Base-by-base conservation (phyloP, 2,113 vertebrate species). In the Embiotoca jacksoni region DNA sequence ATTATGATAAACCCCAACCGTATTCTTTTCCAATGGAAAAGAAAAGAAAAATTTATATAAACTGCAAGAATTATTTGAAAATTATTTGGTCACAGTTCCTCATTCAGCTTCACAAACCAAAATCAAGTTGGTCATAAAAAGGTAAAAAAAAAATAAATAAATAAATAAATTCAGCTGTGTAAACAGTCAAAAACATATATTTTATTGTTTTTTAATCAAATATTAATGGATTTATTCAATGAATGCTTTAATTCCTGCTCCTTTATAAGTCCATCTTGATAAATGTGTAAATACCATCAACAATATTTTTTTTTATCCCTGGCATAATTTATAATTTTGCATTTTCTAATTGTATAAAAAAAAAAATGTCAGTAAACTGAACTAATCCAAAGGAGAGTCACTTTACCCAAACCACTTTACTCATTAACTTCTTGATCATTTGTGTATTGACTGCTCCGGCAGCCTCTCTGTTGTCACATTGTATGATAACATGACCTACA, bases 401-500 rank as follows among this genome's bases (percentile, higher is more conserved):
- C 11, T 68, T 64, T 66, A 83, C 47, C 80, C 50, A 78, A 73
- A 76, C 49, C 47, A 52, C 66, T 60, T 4, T 9, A 37, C 50
- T 78, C 61, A 73, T 84, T 82, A 81, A 66, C 23, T 44, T 67
- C 64, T 32, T 74, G 68, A 79, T 77, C 33, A 75, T 75, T 72
- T 55, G 56, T 57, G 36, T 64, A 50, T 63, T 50, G 47, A 69
- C 50, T 64, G 58, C 35, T 61, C 50, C 55, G 14, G 13, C 50
- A 16, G 76, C 59, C 63, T 77, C 61, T 68, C 56, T 67, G 75
- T 71, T 73, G 79, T 82, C 80, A 75, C 78, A 55, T 31, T 73
- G 61, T 84, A 56, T 72, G 78, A 75, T 81, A 80, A 81, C 74
- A 67, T 87, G 88, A 86, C 84, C 91, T 60, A 87, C 77, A 88